Percentiles rank a stretch among this genome's conserved stretches.
Conservation (phyloP, 2,888 invertebrate genomes). For the Fragum sueziense region DNA sequence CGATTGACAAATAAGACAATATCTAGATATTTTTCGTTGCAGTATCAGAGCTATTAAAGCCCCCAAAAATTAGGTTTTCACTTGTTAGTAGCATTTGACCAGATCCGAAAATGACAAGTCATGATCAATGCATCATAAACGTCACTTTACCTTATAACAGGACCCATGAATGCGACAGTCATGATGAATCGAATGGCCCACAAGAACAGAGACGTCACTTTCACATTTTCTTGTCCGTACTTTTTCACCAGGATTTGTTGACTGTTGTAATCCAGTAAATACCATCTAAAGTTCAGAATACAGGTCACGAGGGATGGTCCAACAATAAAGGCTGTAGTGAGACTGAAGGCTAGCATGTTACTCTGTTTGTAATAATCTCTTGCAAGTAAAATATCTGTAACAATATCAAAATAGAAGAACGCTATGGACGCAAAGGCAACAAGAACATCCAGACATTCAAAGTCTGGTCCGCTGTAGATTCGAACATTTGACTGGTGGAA, state of each 20-base stretch:
- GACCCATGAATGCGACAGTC: conserved; percentile 73
- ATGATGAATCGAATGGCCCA: conserved; percentile 71
- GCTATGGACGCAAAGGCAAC: conserved; percentile 67
- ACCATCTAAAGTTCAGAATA: conserved; percentile 71
- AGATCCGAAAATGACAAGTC: too few species aligned
- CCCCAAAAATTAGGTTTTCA: too few species aligned
- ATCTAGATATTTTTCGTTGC: too few species aligned
- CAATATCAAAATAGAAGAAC: conserved; percentile 72
- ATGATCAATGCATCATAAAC: too few species aligned
- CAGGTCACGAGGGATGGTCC: conserved; percentile 71
- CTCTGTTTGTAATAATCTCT: conserved; percentile 65
- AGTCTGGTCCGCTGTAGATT: conserved; percentile 45
- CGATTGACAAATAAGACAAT: too few species aligned
- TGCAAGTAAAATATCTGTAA: conserved; percentile 70
- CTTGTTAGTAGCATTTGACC: too few species aligned
- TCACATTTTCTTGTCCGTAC: conserved; percentile 53
- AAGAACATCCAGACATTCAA: conserved; percentile 65
- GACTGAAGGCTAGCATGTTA: conserved; percentile 60
- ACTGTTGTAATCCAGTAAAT: conserved; percentile 69
- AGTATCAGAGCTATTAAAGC: too few species aligned
- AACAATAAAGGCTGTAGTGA: conserved; percentile 69
- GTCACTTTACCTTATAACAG: conserved; percentile 76
- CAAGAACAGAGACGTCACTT: conserved; percentile 54
- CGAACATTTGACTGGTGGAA: not conserved
- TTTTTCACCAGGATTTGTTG: conserved; percentile 59